Conservation (phyloP, 2,888 invertebrate species). For the Ormyrus labotus region DNA sequence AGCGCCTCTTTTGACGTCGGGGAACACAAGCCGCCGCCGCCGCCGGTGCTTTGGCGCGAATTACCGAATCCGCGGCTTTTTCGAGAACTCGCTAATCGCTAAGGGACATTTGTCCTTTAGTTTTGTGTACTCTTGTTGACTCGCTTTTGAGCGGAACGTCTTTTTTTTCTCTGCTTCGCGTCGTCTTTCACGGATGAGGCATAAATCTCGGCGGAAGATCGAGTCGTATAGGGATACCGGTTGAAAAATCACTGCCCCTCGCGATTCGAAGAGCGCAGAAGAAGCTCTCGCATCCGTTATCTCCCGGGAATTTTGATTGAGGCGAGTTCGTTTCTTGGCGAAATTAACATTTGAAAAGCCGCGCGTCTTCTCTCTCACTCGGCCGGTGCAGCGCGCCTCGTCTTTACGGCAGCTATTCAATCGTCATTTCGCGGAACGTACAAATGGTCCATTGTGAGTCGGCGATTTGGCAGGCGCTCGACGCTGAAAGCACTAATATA, state of each 20-base stretch:
- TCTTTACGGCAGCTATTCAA: slow-evolving; percentile 54
- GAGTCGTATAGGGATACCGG: too few relatives aligned
- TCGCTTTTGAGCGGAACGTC: too few relatives aligned
- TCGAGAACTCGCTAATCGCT: too few relatives aligned
- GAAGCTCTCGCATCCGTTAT: too few relatives aligned
- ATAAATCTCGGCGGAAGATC: too few relatives aligned
- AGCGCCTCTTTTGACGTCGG: slow-evolving; percentile 50
- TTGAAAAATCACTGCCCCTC: too few relatives aligned
- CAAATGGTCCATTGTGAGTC: slow-evolving; percentile 59
- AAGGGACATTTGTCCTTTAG: too few relatives aligned
- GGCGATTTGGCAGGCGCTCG: slow-evolving; percentile 58
- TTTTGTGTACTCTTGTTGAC: too few relatives aligned
- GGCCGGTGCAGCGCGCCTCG: slow-evolving; percentile 41
- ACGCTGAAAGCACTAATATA: slow-evolving; percentile 57
- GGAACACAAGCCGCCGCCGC: not conserved
- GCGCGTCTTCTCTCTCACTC: not conserved
- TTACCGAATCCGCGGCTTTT: not conserved
- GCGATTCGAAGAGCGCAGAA: too few relatives aligned
- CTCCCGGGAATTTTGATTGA: slow-evolving; percentile 29
- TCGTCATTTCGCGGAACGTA: slow-evolving; percentile 55
- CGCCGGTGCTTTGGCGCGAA: slow-evolving; percentile 2
- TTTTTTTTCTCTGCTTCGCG: too few relatives aligned
- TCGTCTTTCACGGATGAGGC: too few relatives aligned
- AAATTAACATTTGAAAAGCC: slow-evolving; percentile 50
- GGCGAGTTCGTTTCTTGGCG: slow-evolving; percentile 1